Evolutionary conservation across 1,140 invertebrate species (phyloP).

Genomic region (Sminthurinus signatus): DNA sequence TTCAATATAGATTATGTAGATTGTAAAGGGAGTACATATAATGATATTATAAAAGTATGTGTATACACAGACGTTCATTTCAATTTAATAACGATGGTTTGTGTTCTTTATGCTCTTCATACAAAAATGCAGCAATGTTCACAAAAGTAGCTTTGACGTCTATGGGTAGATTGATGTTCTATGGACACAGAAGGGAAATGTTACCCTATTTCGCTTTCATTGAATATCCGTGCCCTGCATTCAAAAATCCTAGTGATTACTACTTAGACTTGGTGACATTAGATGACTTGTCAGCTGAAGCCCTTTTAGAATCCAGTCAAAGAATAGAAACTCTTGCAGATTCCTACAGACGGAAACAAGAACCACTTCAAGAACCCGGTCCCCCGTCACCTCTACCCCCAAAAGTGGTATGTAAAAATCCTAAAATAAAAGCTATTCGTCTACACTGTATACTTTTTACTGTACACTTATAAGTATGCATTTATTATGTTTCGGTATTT

Average conservation of each 20-base stretch:
- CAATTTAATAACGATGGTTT: too few species aligned
- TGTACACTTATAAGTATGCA: too few species aligned
- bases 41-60: too few species aligned
- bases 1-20: too few species aligned
- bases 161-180: conserved; percentile 82
- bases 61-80: too few species aligned
- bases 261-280: conserved; percentile 79
- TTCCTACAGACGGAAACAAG: conserved; percentile 61
- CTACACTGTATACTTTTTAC: too few species aligned
- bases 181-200: conserved; percentile 78
- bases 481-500: too few species aligned
- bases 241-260: conserved; percentile 94
- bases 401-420: conserved; percentile 47
- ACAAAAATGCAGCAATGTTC: too few species aligned
- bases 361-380: conserved; percentile 65
- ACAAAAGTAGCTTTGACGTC: conserved; percentile 78
- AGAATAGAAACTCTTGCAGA: conserved; percentile 79
- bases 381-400: conserved; percentile 66
- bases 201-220: conserved; percentile 87
- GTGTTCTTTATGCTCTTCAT: too few species aligned
- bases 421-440: too few species aligned
- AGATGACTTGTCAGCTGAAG: conserved; percentile 85
- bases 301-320: conserved; percentile 87
- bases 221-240: conserved; percentile 89
- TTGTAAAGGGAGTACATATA: too few species aligned